Evolutionary conservation across 2,888 invertebrate species (phyloP), one percentile per base, ranked within the genome.

Genomic region (Pycnomerus fuliginosus): DNA sequence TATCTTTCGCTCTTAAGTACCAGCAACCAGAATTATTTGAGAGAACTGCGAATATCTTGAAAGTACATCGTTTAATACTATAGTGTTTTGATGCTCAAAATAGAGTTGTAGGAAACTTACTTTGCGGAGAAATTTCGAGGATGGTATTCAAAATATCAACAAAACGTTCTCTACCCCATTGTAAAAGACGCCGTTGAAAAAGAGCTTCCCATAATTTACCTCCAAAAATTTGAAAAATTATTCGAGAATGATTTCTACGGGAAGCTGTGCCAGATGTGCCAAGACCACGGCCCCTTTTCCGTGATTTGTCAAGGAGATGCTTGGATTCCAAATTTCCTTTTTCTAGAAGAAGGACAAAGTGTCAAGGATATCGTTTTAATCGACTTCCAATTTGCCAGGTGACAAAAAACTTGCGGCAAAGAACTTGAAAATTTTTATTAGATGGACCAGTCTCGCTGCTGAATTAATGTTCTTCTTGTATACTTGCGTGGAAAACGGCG

Each of bases 321-420:
- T 23, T 87, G 87, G 87, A 78, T 82, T 0, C 84, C 84, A n/a
- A 87, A 88, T 62, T 87, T 87, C 53, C 64, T 87, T 0, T 78
- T 78, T 4, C 76, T 77, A 27, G 73, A 73, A 37, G 32, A 43
- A 2, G 37, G 29, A 7, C 11, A 30, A 8, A 31, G 25, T 12
- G 33, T 51, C 3, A 55, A 68, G 37, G 48, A 62, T 3, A 52
- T 76, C 0, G 77, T 80, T 54, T 74, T 87, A 44, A 81, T 87
- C 20, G 87, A 87, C 60, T 87, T 84, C 55, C 87, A 87, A 64
- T 60, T 87, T 28, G 68, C 82, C 0, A 75, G 80, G 61, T 69
- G 55, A 48, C 2, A 25, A 17, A 8, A 23, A 17, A 5, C 12
- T 17, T 16, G 1, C n/a, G 15, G 22, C 10, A 17, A 22, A 3